A percentile compares a stretch with the other conserved stretches of the same genome.
Conservation (phyloP, 2,113 vertebrate species). For the Astatoreochromis straeleni region DNA sequence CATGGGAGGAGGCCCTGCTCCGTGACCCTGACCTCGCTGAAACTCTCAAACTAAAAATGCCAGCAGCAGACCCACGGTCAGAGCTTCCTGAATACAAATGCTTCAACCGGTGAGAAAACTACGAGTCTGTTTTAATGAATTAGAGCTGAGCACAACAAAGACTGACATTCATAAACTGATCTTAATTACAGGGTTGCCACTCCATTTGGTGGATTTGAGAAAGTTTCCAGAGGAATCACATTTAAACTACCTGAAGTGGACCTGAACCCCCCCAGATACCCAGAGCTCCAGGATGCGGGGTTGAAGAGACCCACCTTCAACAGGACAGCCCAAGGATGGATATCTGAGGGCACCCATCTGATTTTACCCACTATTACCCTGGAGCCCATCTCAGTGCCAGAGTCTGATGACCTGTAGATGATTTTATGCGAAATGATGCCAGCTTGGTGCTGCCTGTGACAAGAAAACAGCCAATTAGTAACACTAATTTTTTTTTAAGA, state of each 20-base stretch:
- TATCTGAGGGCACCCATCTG: slow-evolving; percentile 81
- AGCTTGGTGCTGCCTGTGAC: background rate
- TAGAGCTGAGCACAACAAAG: background rate
- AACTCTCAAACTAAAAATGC: slow-evolving; percentile 80
- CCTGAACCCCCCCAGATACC: slow-evolving; percentile 78
- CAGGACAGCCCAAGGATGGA: slow-evolving; percentile 92
- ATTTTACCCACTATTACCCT: slow-evolving; percentile 77
- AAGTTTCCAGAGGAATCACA: slow-evolving; percentile 86
- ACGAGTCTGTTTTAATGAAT: background rate
- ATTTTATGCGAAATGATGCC: background rate
- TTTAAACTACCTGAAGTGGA: slow-evolving; percentile 93
- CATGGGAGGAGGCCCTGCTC: slow-evolving; percentile 93
- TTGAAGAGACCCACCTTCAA: slow-evolving; percentile 89
- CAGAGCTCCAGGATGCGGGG: slow-evolving; percentile 81
- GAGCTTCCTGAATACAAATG: slow-evolving; percentile 85
- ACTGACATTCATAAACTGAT: background rate
- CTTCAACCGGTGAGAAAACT: slow-evolving; percentile 86
- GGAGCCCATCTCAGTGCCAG: slow-evolving; percentile 76
- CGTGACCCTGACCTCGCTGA: slow-evolving; percentile 84
- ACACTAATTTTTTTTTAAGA: background rate
- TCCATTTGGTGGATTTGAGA: slow-evolving; percentile 94
- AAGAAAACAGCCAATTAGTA: background rate
- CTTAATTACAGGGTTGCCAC: slow-evolving; percentile 84
- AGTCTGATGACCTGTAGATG: slow-evolving; percentile 89
- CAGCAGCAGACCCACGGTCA: slow-evolving; percentile 71